phyloP scores from a whole-genome alignment of 2,888 invertebrate genomes.

The Lithophane socia region DNA sequence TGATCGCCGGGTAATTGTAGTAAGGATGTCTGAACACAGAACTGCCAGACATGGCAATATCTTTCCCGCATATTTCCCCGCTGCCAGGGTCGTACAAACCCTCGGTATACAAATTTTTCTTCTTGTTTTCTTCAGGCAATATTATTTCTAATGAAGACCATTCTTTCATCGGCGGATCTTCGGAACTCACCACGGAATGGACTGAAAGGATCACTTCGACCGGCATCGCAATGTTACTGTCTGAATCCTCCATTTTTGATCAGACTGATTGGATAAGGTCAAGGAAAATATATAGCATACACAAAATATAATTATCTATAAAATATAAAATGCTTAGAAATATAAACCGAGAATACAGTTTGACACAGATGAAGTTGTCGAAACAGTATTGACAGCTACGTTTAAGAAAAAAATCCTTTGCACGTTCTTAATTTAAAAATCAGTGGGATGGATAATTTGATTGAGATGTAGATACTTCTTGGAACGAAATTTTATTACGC shows the following conservation, averaged over 20 bases:
- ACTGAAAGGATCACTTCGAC: conserved; percentile 56
- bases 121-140: conserved; percentile 70
- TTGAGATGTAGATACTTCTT: not conserved
- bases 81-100: conserved; percentile 79
- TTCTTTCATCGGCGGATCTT: conserved; percentile 79
- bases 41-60: conserved; percentile 78
- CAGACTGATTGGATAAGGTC: not conserved
- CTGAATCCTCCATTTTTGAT: conserved; percentile 56
- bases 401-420: not conserved
- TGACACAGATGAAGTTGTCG: not conserved
- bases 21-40: conserved; percentile 78
- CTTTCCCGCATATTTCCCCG: conserved; percentile 80
- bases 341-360: conserved; percentile 27
- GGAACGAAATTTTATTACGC: no score
- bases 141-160: conserved; percentile 80
- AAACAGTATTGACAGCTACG: not conserved
- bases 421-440: not conserved
- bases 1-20: conserved; percentile 80
- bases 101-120: conserved; percentile 68
- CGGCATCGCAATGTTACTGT: conserved; percentile 28
- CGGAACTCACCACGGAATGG: conserved; percentile 73
- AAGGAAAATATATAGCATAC: conserved; percentile 22
- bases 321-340: not conserved
- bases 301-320: conserved; percentile 24
- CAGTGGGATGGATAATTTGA: not conserved